Percentiles rank a stretch among this genome's conserved stretches.
Conservation (phyloP, 2,113 vertebrate genomes). For the Hepsetus odoe region DNA sequence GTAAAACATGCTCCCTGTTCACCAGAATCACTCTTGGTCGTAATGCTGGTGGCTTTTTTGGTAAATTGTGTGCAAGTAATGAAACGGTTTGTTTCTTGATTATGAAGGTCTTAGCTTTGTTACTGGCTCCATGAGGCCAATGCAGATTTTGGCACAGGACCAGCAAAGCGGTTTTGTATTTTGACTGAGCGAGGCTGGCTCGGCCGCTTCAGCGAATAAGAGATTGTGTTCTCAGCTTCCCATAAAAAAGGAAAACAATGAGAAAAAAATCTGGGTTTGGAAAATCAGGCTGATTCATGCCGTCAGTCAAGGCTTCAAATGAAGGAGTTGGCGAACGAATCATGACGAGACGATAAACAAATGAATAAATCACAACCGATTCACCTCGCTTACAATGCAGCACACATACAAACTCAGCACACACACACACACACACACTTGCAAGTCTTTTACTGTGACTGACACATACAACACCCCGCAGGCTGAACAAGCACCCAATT, state of each 20-base stretch:
- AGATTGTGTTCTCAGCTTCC: conserved; percentile 6
- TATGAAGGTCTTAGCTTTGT: background rate
- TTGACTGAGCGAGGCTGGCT: background rate
- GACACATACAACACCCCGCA: conserved; percentile 40
- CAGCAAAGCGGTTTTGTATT: background rate
- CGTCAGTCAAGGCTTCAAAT: background rate
- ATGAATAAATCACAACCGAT: conserved; percentile 21
- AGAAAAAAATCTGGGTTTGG: background rate
- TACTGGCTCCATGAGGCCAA: background rate
- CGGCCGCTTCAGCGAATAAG: background rate
- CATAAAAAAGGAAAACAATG: background rate
- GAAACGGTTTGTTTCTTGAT: background rate
- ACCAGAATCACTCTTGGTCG: conserved; percentile 13
- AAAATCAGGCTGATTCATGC: background rate
- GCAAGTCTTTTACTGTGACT: conserved; percentile 28
- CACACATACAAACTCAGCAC: background rate
- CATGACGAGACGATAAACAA: background rate
- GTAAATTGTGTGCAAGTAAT: background rate
- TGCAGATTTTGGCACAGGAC: background rate
- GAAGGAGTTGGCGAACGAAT: background rate
- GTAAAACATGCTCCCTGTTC: conserved; percentile 8
- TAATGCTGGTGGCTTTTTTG: background rate
- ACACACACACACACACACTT: background rate
- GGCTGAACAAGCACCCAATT: conserved; percentile 48
- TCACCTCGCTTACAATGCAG: background rate